phyloP scores from a whole-genome alignment of 1,140 invertebrate species.

The Drosophila prosaltans region DNA sequence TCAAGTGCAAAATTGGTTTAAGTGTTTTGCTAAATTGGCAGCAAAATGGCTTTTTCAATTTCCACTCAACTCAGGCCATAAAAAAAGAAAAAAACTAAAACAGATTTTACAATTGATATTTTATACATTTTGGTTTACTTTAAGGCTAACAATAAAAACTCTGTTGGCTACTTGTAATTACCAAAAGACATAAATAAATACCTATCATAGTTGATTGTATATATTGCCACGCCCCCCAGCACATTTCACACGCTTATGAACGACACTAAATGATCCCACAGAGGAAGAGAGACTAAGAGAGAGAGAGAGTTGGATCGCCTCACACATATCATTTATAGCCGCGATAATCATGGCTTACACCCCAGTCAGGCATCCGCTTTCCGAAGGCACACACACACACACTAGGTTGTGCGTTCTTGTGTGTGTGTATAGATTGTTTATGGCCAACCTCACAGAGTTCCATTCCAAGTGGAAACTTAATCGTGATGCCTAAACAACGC shows the following conservation, averaged over 20 bases:
- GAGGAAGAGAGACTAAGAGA: not conserved
- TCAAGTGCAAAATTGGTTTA: constrained; percentile 83
- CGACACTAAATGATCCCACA: constrained; percentile 47
- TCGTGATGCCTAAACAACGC: constrained; percentile 81
- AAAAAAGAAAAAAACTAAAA: constrained; percentile 47
- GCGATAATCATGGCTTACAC: constrained; percentile 82
- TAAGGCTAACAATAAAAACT: not conserved
- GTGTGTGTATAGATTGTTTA: not conserved
- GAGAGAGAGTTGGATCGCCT: constrained; percentile 2
- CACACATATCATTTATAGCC: constrained; percentile 76
- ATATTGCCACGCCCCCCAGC: constrained; percentile 34
- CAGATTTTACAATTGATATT: constrained; percentile 63
- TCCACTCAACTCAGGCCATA: constrained; percentile 66
- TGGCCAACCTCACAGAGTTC: constrained; percentile 32
- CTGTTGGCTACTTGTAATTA: not conserved
- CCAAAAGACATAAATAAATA: constrained; percentile 42
- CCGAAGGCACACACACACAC: constrained; percentile 41
- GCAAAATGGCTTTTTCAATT: constrained; percentile 83
- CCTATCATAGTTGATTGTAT: constrained; percentile 21
- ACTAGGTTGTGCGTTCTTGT: not conserved
- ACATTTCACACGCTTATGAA: constrained; percentile 62
- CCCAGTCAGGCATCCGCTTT: constrained; percentile 54
- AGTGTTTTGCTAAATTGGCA: constrained; percentile 83
- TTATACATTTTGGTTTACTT: constrained; percentile 30
- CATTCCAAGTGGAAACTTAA: constrained; percentile 57